phyloP scores from a whole-genome alignment of 2,113 vertebrate genomes.

The Micronycteris hirsuta region DNA sequence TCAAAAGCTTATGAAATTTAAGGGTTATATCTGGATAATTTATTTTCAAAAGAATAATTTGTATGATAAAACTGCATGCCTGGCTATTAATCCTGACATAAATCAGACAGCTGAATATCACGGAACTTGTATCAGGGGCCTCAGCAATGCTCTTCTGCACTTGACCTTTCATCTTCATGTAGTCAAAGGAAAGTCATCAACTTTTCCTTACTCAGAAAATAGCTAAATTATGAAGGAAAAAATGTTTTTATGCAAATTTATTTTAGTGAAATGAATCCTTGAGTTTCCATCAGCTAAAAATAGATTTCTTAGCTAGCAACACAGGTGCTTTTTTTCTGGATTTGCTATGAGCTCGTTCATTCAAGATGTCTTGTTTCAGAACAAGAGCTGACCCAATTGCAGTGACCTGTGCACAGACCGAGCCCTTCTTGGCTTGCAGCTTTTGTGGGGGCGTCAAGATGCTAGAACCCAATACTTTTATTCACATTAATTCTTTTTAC shows the following conservation, averaged over 20 bases:
- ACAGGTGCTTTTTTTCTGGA: not conserved
- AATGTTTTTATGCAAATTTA: constrained; percentile 19
- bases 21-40: constrained; percentile 51
- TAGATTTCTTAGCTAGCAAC: not conserved
- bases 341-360: not conserved
- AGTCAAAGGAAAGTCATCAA: not conserved
- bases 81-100: constrained; percentile 19
- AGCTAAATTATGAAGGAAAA: not conserved
- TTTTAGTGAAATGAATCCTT: not conserved
- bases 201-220: not conserved
- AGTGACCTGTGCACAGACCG: not conserved
- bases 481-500: not conserved
- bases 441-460: not conserved
- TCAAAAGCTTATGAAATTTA: constrained; percentile 40
- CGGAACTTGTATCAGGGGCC: not conserved
- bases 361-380: constrained; percentile 8
- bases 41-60: constrained; percentile 54
- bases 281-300: constrained; percentile 27
- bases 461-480: not conserved
- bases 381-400: not conserved
- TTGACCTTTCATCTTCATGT: not conserved
- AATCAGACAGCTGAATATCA: not conserved
- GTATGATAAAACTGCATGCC: not conserved
- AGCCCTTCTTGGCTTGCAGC: not conserved
- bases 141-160: not conserved